Base-by-base conservation (phyloP, 2,797 vertebrate genomes). In the Lepus oiostolus region DNA sequence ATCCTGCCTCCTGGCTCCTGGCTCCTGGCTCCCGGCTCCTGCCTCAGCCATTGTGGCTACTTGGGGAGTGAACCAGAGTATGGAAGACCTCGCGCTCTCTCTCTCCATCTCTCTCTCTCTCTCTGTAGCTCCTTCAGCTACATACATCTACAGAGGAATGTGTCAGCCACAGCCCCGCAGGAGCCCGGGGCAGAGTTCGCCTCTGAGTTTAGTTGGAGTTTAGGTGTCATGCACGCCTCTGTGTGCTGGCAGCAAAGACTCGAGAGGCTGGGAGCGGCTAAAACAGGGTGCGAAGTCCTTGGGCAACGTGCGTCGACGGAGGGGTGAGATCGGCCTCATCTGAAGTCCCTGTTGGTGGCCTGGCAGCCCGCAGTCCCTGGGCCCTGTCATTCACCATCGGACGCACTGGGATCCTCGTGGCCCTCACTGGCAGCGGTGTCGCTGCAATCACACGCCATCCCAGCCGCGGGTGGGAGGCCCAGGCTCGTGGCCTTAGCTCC, bases 121-220 rank as follows among this genome's bases (percentile, higher is more conserved):
- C 42, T 42, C 42, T 7, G 5, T 42, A 42, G 7, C 7, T 42
- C 42, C 7, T 42, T 42, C 42, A 42, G 7, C 7, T 42, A 42
- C 6, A 42, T 42, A 42, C 6, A 42, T 42, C 42, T 7, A 42
- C 7, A 42, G 7, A 42, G 7, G 42, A 42, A 42, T 42, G 42
- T 42, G 5, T 42, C 42, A 42, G 42, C 42, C 2, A 12, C 96
- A 47, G 87, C 85, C 79, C 65, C 5, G 22, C 4, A 81, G 90
- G 96, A 38, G 26, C 42, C 42, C 42, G 42, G 42, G 94, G 94
- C 94, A 95, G 96, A 94, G 97, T 85, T 16, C 32, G 42, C 84
- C 97, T 96, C 92, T 17, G 74, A 95, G 97, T 96, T 97, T 96
- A 97, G 98, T 98, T 98, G 97, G 95, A 96, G 97, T 97, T 96